Evolutionary conservation across 2,113 vertebrate species (phyloP).

Genomic region (Pungitius pungitius): DNA sequence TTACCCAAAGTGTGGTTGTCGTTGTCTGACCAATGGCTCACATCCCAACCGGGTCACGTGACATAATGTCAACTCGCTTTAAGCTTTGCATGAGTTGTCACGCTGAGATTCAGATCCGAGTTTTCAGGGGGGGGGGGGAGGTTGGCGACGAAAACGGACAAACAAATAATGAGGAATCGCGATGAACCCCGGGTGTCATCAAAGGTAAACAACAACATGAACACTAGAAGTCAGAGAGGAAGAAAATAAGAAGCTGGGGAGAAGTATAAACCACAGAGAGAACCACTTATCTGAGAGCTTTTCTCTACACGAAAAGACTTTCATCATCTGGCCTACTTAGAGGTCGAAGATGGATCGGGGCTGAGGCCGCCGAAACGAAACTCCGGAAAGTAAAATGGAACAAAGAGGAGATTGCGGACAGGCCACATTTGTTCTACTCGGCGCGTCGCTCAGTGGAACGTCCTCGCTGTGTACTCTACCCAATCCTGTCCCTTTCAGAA

Average conservation of each 20-base stretch:
- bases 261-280: constrained; percentile 35
- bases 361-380: constrained; percentile 40
- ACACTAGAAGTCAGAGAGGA: neutral
- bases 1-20: neutral
- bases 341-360: constrained; percentile 43
- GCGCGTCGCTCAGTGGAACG: constrained; percentile 30
- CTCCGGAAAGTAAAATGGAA: constrained; percentile 55
- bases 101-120: neutral
- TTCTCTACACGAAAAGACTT: constrained; percentile 61
- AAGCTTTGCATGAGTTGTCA: neutral
- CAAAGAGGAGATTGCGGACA: constrained; percentile 35
- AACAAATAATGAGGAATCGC: neutral
- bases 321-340: constrained; percentile 62
- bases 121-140: neutral
- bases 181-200: neutral
- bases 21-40: too few relatives aligned
- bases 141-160: neutral
- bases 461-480: constrained; percentile 35
- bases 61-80: too few relatives aligned
- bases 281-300: constrained; percentile 33
- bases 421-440: constrained; percentile 32
- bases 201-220: neutral
- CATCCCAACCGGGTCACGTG: too few relatives aligned
- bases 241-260: neutral
- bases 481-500: constrained; percentile 9